Conservation (phyloP, 1,140 invertebrate species). For the Maconellicoccus hirsutus region DNA sequence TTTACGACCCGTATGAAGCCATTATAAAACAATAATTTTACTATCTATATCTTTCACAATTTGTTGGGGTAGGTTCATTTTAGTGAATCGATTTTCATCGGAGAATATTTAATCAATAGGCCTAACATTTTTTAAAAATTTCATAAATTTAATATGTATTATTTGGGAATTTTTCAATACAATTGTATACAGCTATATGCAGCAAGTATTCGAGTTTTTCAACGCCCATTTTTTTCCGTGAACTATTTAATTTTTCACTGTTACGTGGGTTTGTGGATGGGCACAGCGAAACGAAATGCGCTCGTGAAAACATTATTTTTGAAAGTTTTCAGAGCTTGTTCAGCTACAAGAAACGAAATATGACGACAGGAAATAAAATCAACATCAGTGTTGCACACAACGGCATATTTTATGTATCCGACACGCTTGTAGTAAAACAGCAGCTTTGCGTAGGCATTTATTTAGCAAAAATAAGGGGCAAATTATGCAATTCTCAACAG, state of each 20-base stretch:
- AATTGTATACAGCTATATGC: too few species aligned
- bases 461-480: too few species aligned
- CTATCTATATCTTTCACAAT: too few species aligned
- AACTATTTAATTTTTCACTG: not conserved
- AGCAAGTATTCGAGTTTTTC: not conserved
- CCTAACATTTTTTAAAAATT: too few species aligned
- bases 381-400: not conserved
- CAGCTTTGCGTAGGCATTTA: too few species aligned
- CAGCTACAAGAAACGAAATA: not conserved
- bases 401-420: not conserved
- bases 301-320: not conserved
- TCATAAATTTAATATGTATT: too few species aligned
- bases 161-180: too few species aligned
- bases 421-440: too few species aligned
- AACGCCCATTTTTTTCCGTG: not conserved
- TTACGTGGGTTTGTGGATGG: not conserved
- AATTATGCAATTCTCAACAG: too few species aligned
- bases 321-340: not conserved
- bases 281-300: not conserved
- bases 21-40: conserved; percentile 1
- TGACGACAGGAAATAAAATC: not conserved
- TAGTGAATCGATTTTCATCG: too few species aligned
- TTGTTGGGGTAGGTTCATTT: too few species aligned
- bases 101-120: too few species aligned
- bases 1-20: not conserved